Base-by-base conservation (phyloP, 2,888 invertebrate genomes). In the Syrphus vitripennis region DNA sequence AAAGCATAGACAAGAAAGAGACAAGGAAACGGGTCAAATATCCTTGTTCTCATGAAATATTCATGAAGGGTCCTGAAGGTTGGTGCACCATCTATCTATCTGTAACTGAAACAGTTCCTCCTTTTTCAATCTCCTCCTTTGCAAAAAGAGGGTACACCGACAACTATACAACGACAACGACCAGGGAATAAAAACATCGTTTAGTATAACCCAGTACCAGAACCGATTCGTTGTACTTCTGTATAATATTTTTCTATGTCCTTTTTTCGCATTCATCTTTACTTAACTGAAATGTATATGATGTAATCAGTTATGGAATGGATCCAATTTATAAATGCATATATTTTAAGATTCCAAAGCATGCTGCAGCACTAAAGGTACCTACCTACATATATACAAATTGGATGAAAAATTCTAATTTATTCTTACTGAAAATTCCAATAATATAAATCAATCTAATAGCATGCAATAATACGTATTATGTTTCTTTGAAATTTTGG, bases 11-110 rank as follows among this genome's bases (percentile, higher is more conserved):
- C 37, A 69, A 74, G 53, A 37, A 76, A 59, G 65, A 77, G 77
- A 72, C 78, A 78, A 80, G 70, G 59, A 79, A 83, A 75, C 83
- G 74, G 83, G 83, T 80, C 83, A 83, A 83, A 83, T 80, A 83
- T 80, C 75, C 83, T 80, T 80, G 83, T 79, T 71, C 83, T 83
- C 83, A 83, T 83, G 80, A 83, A 83, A 75, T 83, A 83, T 83
- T 83, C 80, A 83, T 80, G 83, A 83, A 71, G 57, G 74, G 75
- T 83, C 70, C 70, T 50, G 83, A 80, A 83, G 83, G 75, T 83
- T 82, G 83, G 83, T 80, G 75, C 80, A 83, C 75, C 83, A 75
- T 79, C 80, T 75, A 83, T 83, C 65, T 83, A 75, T 80, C 80
- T 83, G 75, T 59, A 55, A 83, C 57, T 65, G 80, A 75, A 83